Percentiles rank a stretch among this genome's conserved stretches.
phyloP scores from a whole-genome alignment of 2,113 vertebrate genomes.

The Rafetus swinhoei region DNA sequence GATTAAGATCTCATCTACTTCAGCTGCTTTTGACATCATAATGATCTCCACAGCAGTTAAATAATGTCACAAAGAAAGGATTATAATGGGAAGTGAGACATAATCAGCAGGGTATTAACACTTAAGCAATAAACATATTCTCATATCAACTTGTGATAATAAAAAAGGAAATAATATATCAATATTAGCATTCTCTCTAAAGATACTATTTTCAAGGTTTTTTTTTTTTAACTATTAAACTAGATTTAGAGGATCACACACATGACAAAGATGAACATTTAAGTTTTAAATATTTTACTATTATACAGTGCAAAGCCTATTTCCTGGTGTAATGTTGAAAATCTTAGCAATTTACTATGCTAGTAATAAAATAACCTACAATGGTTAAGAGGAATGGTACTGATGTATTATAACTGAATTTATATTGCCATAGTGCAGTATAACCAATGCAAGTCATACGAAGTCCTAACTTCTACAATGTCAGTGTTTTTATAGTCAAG shows the following conservation, averaged over 20 bases:
- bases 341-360: not conserved
- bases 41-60: not conserved
- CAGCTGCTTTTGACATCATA: not conserved
- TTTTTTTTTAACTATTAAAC: not conserved
- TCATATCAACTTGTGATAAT: slow-evolving; percentile 11
- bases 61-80: slow-evolving; percentile 6
- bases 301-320: not conserved
- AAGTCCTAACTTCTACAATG: not conserved
- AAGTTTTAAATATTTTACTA: not conserved
- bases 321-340: not conserved
- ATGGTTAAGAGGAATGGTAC: not conserved
- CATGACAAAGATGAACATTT: not conserved
- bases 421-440: no score
- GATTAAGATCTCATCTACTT: not conserved
- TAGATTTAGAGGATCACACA: not conserved
- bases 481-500: not conserved
- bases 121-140: slow-evolving; percentile 34
- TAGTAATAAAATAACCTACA: not conserved
- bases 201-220: not conserved
- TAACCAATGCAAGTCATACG: not conserved
- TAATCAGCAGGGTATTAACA: not conserved
- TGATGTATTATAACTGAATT: not conserved
- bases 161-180: not conserved
- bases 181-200: not conserved
- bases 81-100: not conserved